Percentiles rank a stretch among this genome's conserved stretches.
Evolutionary conservation across 2,113 vertebrate genomes (phyloP).

Genomic region (Malurus alboscapulatus): DNA sequence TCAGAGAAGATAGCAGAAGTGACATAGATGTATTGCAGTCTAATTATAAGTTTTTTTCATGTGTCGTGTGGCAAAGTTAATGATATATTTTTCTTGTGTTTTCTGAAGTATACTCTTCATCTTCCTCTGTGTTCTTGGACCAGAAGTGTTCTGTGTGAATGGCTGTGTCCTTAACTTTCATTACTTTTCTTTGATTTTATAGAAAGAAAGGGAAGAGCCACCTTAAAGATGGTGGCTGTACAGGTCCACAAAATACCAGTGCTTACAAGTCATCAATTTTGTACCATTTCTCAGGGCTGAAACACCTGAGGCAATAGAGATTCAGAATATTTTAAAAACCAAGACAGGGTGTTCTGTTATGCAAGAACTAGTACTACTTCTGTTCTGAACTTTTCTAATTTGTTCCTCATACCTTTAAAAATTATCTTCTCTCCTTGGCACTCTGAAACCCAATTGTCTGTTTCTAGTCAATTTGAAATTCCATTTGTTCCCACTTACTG

Average conservation of each 20-base stretch:
- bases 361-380: background rate
- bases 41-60: background rate
- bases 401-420: background rate
- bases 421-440: background rate
- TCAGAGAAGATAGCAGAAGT: background rate
- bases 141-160: background rate
- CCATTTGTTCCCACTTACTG: background rate
- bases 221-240: background rate
- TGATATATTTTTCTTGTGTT: background rate
- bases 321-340: background rate
- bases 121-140: background rate
- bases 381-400: background rate
- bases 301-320: background rate
- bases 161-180: accelerated
- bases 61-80: background rate
- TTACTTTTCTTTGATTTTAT: background rate
- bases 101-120: background rate
- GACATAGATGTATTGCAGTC: background rate
- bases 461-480: background rate
- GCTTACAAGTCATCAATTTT: background rate
- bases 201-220: background rate
- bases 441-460: background rate
- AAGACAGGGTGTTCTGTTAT: background rate
- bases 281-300: background rate
- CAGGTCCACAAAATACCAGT: background rate